Evolutionary conservation across 2,888 invertebrate genomes (phyloP), one percentile per base, ranked within the genome.

Genomic region (Dermolepida albohirtum): DNA sequence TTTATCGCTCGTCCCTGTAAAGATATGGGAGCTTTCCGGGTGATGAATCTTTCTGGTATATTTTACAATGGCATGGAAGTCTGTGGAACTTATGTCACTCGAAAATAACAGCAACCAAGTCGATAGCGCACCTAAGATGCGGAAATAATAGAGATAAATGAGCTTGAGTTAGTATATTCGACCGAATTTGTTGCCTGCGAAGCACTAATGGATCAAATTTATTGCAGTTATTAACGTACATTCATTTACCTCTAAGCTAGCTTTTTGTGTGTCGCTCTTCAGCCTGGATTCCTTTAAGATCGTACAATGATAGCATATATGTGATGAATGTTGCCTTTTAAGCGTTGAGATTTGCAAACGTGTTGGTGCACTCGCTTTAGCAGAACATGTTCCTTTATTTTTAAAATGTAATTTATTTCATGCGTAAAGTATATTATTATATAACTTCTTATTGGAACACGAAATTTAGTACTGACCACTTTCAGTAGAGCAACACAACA

Each of bases 21-120:
- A 44, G 41, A 59, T 44, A 44, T 59, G 12, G 50, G 34, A 67
- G 62, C 68, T 71, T 70, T 68, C 67, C 51, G 73, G 73, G 74
- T 76, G 77, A 77, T 78, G 77, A 78, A 78, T 78, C 77, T 76
- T 72, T 68, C 71, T 74, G 77, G 76, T 75, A 76, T 78, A 76
- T 77, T 76, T 78, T 78, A 77, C 74, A 77, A 71, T 74, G 74
- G 75, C 73, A 75, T 78, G 78, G 77, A 79, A 78, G 77, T 77
- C 77, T 70, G 44, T 66, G 34, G 68, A 76, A 75, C 75, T 75
- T 74, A 75, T 75, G 76, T 75, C 74, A 75, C 70, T 70, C 41
- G 67, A 64, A 70, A 34, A 10, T 10, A 34, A 64, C 66, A 68
- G 49, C 55, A 67, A 59, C 51, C 66, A 64, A 69, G 66, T 72